Evolutionary conservation across 2,797 vertebrate species (phyloP).

Genomic region (Limnodromus scolopaceus): DNA sequence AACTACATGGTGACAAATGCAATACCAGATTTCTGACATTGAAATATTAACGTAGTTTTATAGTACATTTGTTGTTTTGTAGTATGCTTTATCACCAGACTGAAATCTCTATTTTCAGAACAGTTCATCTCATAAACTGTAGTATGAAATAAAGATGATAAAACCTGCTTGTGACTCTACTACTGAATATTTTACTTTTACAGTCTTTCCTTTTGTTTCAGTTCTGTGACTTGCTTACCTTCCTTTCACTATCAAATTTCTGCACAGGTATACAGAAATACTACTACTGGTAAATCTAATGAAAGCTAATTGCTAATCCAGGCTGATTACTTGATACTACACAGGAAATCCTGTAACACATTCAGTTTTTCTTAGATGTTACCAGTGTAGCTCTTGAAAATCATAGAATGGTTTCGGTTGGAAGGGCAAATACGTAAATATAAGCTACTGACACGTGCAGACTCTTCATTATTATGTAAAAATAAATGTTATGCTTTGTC

Average conservation of each 20-base stretch:
- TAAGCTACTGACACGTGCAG: neutral
- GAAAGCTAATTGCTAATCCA: neutral
- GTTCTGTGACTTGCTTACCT: neutral
- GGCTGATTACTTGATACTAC: neutral
- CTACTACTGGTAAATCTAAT: neutral
- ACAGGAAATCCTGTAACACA: neutral
- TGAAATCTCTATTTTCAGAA: neutral
- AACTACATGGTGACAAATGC: neutral
- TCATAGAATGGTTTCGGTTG: too few species aligned
- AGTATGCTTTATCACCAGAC: neutral
- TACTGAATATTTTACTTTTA: neutral
- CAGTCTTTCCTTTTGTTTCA: neutral
- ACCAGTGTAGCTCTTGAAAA: neutral
- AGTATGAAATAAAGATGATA: neutral
- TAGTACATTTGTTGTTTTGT: neutral
- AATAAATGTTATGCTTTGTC: neutral
- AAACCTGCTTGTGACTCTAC: neutral
- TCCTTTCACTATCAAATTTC: neutral
- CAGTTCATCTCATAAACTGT: neutral
- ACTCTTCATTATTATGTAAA: neutral
- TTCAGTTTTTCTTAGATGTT: neutral
- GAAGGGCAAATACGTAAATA: neutral
- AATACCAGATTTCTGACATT: neutral
- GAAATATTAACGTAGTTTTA: neutral
- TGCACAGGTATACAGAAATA: neutral